Evolutionary conservation across 1,140 invertebrate genomes (phyloP).

Genomic region (Apis mellifera): Amel_HAv3.1 CM009936.2:4403001-4403500

Average conservation of each 20-base stretch:
- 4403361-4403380: too few species aligned
- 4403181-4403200: background rate
- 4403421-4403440: too few species aligned
- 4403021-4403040: too few species aligned
- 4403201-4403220: too few species aligned
- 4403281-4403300: background rate
- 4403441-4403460: too few species aligned
- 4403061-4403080: slow-evolving; percentile 35
- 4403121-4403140: slow-evolving; percentile 7
- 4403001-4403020: background rate
- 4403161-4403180: background rate
- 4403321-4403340: background rate
- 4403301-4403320: background rate
- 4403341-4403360: too few species aligned
- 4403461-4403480: background rate
- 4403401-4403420: too few species aligned
- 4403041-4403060: background rate
- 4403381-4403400: too few species aligned
- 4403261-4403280: background rate
- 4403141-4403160: background rate
- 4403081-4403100: slow-evolving; percentile 38
- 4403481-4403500: background rate
- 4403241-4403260: background rate
- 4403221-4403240: too few species aligned
- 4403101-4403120: slow-evolving; percentile 23